phyloP scores from a whole-genome alignment of 2,113 vertebrate species.

The Zosterops hypoxanthus region DNA sequence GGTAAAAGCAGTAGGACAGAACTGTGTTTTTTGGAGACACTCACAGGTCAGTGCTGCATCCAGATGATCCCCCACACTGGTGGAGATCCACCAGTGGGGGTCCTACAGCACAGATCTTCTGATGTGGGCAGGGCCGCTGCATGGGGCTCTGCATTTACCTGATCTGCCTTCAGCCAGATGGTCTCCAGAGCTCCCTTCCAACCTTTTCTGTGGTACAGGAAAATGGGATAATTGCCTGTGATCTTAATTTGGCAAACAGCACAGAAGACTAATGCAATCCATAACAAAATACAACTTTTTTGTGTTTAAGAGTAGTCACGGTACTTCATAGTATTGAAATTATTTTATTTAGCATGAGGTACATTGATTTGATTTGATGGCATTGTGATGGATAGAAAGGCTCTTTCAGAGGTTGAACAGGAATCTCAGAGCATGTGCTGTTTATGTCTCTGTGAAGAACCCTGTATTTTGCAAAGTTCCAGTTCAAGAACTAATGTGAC shows the following conservation, averaged over 20 bases:
- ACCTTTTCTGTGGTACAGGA: neutral
- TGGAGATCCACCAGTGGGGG: accelerated
- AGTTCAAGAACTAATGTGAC: neutral
- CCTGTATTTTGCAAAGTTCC: neutral
- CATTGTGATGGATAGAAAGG: neutral
- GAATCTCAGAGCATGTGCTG: neutral
- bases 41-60: neutral
- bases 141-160: neutral
- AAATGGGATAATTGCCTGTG: neutral
- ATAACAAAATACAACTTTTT: neutral
- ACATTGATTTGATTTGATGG: neutral
- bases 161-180: neutral
- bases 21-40: accelerated
- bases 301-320: neutral
- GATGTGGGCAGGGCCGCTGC: neutral
- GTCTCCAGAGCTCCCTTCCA: neutral
- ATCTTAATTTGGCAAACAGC: neutral
- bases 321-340: neutral
- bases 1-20: neutral
- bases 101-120: neutral
- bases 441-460: neutral
- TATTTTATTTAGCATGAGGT: neutral
- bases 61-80: too few species aligned
- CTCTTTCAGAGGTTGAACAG: neutral
- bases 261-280: neutral